Evolutionary conservation across 2,797 vertebrate species (phyloP), one percentile per base, ranked within the genome.

Genomic region (Enteromius trimaculatus): DNA sequence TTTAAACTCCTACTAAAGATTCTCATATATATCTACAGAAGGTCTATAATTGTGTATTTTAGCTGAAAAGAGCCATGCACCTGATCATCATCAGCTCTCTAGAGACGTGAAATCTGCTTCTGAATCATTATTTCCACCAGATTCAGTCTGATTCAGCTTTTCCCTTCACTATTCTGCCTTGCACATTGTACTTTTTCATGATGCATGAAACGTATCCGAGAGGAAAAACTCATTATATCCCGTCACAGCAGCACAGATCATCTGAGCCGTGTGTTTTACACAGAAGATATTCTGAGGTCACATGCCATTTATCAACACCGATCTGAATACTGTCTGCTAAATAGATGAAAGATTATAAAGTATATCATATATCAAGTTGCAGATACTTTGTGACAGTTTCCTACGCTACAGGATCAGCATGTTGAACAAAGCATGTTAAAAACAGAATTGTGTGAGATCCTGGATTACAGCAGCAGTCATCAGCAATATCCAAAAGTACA

Each of bases 71-170:
- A 6, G 1, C 68, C 9, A 42, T 8, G 1, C 77, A 76, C 10
- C 58, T 78, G 76, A 78, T n/a, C 19, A 51, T 7, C 19, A 34
- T 65, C 62, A 66, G 13, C 77, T 79, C 77, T 65, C 62, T n/a
- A 34, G 77, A 79, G 42, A 37, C 2, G 3, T n/a, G 26, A 37
- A 79, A 68, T 29, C 31, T 23, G 62, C 62, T 37, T 51, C 7
- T 17, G 9, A 79, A 53, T 66, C 29, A 17, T 68, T n/a, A 39
- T 79, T 79, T 26, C 51, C 4, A 23, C 29, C 42, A 5, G 60
- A 51, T 65, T 65, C 42, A 26, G 60, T 37, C n/a, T 11, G 53
- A 77, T 39, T 77, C 23, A 58, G 16, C 6, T 0, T 6, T 51
- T 34, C 13, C 2, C 1, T 16, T 29, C 37, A 10, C n/a, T 31